Evolutionary conservation across 2,797 vertebrate genomes (phyloP).

Genomic region (Periophthalmus magnuspinnatus): DNA sequence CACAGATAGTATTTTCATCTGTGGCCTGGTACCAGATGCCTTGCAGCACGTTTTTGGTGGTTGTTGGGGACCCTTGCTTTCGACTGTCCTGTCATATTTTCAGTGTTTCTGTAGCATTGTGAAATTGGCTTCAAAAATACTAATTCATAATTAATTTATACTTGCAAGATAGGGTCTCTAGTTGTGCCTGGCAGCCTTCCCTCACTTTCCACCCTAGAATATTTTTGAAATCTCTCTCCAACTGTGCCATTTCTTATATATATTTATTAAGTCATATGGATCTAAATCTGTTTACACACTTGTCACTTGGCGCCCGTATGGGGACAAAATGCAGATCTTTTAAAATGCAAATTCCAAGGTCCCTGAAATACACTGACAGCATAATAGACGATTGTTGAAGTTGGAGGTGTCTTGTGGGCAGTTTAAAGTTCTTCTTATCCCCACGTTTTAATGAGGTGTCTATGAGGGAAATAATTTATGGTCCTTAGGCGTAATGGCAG

Average conservation of each 20-base stretch:
- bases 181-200: slow-evolving; percentile 63
- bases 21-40: no score
- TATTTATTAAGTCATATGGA: slow-evolving; percentile 29
- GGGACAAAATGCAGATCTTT: slow-evolving; percentile 8
- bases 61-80: no score
- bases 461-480: slow-evolving; percentile 4
- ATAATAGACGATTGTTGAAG: not conserved
- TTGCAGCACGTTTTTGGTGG: no score
- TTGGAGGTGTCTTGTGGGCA: slow-evolving; percentile 5
- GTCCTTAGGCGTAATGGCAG: not conserved
- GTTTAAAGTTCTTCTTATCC: slow-evolving; percentile 3
- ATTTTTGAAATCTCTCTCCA: slow-evolving; percentile 30
- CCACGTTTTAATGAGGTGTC: slow-evolving; percentile 9
- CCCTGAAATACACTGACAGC: slow-evolving; percentile 5
- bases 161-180: not conserved
- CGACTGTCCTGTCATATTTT: no score
- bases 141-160: not conserved
- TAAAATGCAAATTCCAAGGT: slow-evolving; percentile 2
- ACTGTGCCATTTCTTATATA: slow-evolving; percentile 16
- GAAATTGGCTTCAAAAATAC: no score
- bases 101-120: no score
- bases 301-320: slow-evolving; percentile 1
- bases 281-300: slow-evolving; percentile 11
- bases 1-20: no score
- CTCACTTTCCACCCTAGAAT: slow-evolving; percentile 65